Evolutionary conservation across 2,888 invertebrate species (phyloP).

Genomic region (Octonoba sinensis): DNA sequence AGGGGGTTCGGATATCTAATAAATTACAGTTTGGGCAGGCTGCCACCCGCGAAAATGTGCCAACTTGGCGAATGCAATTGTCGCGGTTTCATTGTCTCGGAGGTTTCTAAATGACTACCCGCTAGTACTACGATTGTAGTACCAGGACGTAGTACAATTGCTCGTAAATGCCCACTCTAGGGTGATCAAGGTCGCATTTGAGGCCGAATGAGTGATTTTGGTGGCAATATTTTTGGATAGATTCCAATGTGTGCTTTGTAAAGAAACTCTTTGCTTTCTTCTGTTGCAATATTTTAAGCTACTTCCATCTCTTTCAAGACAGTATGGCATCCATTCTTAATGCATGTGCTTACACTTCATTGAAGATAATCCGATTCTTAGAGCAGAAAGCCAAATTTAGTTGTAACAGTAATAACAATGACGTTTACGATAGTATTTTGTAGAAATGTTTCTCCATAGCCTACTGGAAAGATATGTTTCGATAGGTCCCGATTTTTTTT

Average conservation of each 20-base stretch:
- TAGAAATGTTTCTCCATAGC: too few relatives aligned
- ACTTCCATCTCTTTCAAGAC: too few relatives aligned
- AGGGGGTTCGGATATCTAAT: slow-evolving; percentile 31
- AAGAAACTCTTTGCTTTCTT: slow-evolving; percentile 12
- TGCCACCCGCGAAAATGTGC: slow-evolving; percentile 29
- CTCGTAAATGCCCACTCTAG: slow-evolving; percentile 61
- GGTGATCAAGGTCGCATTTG: slow-evolving; percentile 56
- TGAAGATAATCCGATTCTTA: too few relatives aligned
- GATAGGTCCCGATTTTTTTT: too few relatives aligned
- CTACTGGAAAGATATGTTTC: too few relatives aligned
- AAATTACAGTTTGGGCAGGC: slow-evolving; percentile 48
- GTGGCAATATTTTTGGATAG: slow-evolving; percentile 16
- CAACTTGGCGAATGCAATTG: slow-evolving; percentile 38
- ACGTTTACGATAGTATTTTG: too few relatives aligned
- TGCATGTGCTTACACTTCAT: too few relatives aligned
- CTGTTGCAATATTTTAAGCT: background rate
- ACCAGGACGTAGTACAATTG: slow-evolving; percentile 48
- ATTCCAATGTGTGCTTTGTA: slow-evolving; percentile 25
- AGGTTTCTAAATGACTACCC: slow-evolving; percentile 8
- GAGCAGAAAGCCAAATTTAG: too few relatives aligned
- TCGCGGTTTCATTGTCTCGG: slow-evolving; percentile 45
- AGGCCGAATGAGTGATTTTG: slow-evolving; percentile 21
- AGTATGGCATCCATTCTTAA: too few relatives aligned
- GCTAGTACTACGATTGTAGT: slow-evolving; percentile 56
- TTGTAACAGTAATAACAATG: too few relatives aligned